These are phyloP conservation scores for Pseudococcus viburni DNA, from an alignment of 2,888 invertebrate species.

Conservation along the genomic window DNA sequence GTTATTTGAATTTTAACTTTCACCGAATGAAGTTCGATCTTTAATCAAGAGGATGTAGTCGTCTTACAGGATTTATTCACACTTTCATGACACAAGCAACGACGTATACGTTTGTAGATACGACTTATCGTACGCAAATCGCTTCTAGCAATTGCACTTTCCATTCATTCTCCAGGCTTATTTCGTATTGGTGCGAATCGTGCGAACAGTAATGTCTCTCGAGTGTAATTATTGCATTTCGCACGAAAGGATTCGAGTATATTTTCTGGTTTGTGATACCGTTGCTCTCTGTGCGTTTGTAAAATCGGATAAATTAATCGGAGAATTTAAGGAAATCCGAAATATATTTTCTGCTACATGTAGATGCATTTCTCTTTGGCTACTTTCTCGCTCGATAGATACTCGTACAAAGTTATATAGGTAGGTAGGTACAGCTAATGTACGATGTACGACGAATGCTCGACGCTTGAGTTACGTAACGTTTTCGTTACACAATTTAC, in stretches of 20 bases:
- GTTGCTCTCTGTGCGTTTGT: background rate
- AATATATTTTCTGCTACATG: background rate
- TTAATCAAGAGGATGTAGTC: constrained; percentile 30
- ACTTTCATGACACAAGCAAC: constrained; percentile 28
- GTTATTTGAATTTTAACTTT: constrained; percentile 60
- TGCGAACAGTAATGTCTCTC: background rate
- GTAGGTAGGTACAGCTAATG: background rate
- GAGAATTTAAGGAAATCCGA: constrained; percentile 24
- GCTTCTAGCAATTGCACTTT: constrained; percentile 37
- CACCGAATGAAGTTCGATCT: constrained; percentile 55
- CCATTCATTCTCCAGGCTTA: constrained; percentile 14
- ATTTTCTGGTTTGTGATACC: background rate
- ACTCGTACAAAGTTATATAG: background rate
- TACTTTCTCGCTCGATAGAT: background rate
- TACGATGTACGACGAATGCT: background rate
- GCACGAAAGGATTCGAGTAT: background rate
- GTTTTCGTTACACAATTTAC: constrained; percentile 11
- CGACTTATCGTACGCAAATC: constrained; percentile 8
- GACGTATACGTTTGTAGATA: background rate
- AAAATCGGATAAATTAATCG: background rate
- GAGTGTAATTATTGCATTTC: background rate
- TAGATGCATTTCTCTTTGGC: constrained; percentile 25
- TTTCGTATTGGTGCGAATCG: background rate
- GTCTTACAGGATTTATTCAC: constrained; percentile 52
- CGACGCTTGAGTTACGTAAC: constrained; percentile 2